phyloP scores from a whole-genome alignment of 2,113 vertebrate species.

The Alaudala cheleensis region DNA sequence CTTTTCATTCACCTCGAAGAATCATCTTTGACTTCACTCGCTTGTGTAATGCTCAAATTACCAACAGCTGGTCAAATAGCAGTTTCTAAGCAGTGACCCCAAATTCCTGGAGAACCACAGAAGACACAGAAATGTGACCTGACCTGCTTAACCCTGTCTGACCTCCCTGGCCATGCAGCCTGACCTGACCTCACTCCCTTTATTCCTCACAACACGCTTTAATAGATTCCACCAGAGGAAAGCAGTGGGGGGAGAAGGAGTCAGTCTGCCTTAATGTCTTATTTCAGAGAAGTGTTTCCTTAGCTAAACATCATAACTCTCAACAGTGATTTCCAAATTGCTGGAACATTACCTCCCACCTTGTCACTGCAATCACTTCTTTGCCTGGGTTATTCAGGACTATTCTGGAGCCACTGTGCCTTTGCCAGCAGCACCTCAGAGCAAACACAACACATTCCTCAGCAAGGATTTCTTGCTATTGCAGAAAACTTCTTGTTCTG shows the following conservation, averaged over 20 bases:
- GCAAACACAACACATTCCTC: background rate
- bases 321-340: constrained; percentile 43
- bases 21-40: constrained; percentile 69
- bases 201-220: constrained; percentile 31
- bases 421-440: background rate
- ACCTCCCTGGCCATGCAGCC: constrained; percentile 34
- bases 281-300: constrained; percentile 48
- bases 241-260: background rate
- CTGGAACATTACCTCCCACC: constrained; percentile 51
- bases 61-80: constrained; percentile 79
- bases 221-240: constrained; percentile 32
- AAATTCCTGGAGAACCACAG: constrained; percentile 41
- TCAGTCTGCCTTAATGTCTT: constrained; percentile 11
- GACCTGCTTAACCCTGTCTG: constrained; percentile 67
- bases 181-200: constrained; percentile 40
- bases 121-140: constrained; percentile 62
- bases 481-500: background rate
- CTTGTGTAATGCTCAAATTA: constrained; percentile 72
- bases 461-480: background rate
- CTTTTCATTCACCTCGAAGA: constrained; percentile 57
- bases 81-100: constrained; percentile 57
- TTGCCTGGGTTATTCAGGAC: background rate
- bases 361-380: background rate
- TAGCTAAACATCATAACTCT: constrained; percentile 21
- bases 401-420: background rate